Conservation (phyloP, 2,888 invertebrate genomes). For the Macaria liturata region DNA sequence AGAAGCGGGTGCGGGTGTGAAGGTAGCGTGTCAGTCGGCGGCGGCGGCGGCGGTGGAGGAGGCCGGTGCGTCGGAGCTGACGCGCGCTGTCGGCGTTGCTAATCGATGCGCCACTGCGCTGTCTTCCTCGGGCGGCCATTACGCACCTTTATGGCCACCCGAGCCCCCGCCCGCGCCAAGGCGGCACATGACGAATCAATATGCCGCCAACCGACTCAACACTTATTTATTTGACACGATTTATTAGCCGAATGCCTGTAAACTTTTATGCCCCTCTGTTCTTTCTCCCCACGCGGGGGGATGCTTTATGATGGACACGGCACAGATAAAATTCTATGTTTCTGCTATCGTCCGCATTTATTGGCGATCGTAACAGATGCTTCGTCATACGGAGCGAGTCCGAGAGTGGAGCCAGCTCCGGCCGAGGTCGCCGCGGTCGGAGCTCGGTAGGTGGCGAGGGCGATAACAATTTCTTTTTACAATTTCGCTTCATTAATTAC, state of each 20-base stretch:
- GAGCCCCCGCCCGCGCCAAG: constrained; percentile 68
- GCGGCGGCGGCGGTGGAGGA: constrained; percentile 38
- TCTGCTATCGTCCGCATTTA: constrained; percentile 66
- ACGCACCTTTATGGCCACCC: constrained; percentile 89
- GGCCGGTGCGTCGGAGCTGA: constrained; percentile 76
- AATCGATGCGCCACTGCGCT: constrained; percentile 88
- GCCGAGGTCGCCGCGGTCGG: constrained; percentile 5
- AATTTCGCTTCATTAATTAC: constrained; percentile 69
- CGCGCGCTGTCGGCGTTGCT: constrained; percentile 81
- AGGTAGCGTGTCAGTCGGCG: constrained; percentile 24
- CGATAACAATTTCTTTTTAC: constrained; percentile 63
- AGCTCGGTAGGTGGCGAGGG: constrained; percentile 41
- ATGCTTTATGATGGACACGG: constrained; percentile 77
- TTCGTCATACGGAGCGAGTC: constrained; percentile 45
- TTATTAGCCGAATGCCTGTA: constrained; percentile 82
- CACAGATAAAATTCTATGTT: constrained; percentile 77
- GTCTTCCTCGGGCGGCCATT: constrained; percentile 88
- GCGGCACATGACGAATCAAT: constrained; percentile 83
- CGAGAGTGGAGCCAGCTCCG: constrained; percentile 31
- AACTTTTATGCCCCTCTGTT: constrained; percentile 77
- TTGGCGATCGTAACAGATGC: constrained; percentile 72
- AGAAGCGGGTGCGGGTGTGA: no score
- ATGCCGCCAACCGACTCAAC: constrained; percentile 83
- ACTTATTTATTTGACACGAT: constrained; percentile 83
- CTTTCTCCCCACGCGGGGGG: constrained; percentile 54